Conservation (phyloP, 2,888 invertebrate genomes). For the Desoria tigrina region DNA sequence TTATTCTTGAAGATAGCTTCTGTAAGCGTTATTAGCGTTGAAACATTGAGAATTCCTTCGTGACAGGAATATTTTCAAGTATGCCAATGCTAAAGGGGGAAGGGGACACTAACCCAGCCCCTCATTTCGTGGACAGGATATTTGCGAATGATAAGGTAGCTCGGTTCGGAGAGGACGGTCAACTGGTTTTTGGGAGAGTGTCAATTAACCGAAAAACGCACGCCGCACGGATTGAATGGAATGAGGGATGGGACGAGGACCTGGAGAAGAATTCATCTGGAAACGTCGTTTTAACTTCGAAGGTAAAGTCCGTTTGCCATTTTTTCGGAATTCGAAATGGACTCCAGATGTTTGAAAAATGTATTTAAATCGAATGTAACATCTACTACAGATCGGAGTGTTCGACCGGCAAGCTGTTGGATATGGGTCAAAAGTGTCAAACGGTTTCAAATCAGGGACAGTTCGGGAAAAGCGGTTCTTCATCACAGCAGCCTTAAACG, state of each 20-base stretch:
- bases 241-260: constrained; percentile 15
- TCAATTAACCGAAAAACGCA: neutral
- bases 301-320: constrained; percentile 7
- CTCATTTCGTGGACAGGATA: neutral
- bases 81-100: neutral
- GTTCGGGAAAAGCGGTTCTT: constrained; percentile 25
- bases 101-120: neutral
- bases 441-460: constrained; percentile 11
- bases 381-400: constrained; percentile 25
- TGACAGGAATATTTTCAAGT: too few relatives aligned
- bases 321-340: neutral
- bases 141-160: constrained; percentile 7
- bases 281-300: neutral
- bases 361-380: neutral
- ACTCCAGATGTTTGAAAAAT: neutral
- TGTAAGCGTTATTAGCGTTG: too few relatives aligned
- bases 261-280: neutral
- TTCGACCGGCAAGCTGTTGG: constrained; percentile 26
- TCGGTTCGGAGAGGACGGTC: neutral
- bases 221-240: neutral
- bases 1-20: too few relatives aligned
- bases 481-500: constrained; percentile 16
- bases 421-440: constrained; percentile 23
- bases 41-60: too few relatives aligned
- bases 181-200: neutral